Evolutionary conservation across 2,113 vertebrate species (phyloP).

Genomic region (Ophthalmolycus amberensis): DNA sequence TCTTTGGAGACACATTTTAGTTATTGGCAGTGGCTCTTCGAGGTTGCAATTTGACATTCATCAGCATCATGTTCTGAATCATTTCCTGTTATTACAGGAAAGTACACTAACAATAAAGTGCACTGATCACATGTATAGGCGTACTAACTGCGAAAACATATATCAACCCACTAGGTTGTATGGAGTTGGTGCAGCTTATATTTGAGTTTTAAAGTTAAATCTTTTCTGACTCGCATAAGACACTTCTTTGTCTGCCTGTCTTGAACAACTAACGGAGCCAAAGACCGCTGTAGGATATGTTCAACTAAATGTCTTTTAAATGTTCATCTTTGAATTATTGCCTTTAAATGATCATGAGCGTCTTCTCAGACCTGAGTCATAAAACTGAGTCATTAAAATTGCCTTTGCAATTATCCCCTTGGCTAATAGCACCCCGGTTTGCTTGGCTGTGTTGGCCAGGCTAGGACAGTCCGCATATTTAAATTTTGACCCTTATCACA

Average conservation of each 20-base stretch:
- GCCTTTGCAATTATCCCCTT: conserved; percentile 32
- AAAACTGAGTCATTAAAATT: conserved; percentile 42
- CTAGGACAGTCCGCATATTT: conserved; percentile 55
- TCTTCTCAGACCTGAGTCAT: conserved; percentile 41
- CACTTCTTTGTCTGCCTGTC: background rate
- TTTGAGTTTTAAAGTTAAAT: conserved; percentile 1
- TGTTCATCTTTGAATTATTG: conserved; percentile 47
- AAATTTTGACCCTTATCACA: conserved; percentile 50
- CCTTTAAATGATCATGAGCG: conserved; percentile 44
- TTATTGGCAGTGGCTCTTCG: background rate
- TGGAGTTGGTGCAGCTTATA: background rate
- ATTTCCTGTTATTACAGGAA: background rate
- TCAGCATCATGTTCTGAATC: background rate
- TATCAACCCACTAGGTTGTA: background rate
- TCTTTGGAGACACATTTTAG: background rate
- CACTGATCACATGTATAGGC: background rate
- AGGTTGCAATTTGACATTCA: background rate
- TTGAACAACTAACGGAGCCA: conserved; percentile 10
- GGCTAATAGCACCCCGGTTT: conserved; percentile 28
- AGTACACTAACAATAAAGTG: background rate
- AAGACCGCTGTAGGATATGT: conserved; percentile 33
- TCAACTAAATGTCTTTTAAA: conserved; percentile 42
- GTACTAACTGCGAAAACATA: background rate
- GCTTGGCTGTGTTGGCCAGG: conserved; percentile 35
- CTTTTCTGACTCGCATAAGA: conserved; percentile 4